A percentile compares a stretch with the other conserved stretches of the same genome.
These are phyloP conservation scores for Parapristionchus giblindavisi DNA, from an alignment of 2,888 invertebrate species.

Conservation along the genomic window DNA sequence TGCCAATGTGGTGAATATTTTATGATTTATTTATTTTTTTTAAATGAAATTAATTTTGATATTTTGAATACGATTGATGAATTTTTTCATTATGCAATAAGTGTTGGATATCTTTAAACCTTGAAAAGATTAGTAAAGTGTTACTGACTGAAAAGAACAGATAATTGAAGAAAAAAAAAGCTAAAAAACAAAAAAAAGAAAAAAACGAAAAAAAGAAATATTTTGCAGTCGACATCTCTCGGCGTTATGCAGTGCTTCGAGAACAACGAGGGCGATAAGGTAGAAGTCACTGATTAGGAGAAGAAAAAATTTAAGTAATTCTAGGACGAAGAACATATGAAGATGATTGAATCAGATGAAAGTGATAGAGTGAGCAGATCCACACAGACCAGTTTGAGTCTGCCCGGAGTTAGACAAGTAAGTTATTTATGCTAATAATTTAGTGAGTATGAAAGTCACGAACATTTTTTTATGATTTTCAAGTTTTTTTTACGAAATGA, in stretches of 20 bases:
- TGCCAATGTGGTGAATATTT: constrained; percentile 3
- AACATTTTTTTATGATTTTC: too few species aligned
- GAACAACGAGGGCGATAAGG: too few species aligned
- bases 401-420: constrained; percentile 54
- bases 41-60: too few species aligned
- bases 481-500: too few species aligned
- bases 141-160: too few species aligned
- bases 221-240: constrained; percentile 33
- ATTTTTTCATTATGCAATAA: not conserved
- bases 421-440: not conserved
- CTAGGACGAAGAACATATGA: not conserved
- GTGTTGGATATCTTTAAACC: too few species aligned
- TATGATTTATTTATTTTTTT: not conserved
- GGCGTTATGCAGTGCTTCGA: constrained; percentile 40
- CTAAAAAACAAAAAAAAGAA: too few species aligned
- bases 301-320: too few species aligned
- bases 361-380: constrained; percentile 37
- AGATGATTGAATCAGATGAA: constrained; percentile 30
- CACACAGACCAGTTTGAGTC: constrained; percentile 57
- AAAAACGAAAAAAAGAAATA: not conserved
- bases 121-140: too few species aligned
- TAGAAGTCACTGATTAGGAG: constrained; percentile 42
- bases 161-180: too few species aligned
- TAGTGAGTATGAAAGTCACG: not conserved
- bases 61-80: too few species aligned